Percentiles rank a stretch among this genome's conserved stretches.
Conservation (phyloP, 2,113 vertebrate genomes). For the Melanerpes aurifrons region DNA sequence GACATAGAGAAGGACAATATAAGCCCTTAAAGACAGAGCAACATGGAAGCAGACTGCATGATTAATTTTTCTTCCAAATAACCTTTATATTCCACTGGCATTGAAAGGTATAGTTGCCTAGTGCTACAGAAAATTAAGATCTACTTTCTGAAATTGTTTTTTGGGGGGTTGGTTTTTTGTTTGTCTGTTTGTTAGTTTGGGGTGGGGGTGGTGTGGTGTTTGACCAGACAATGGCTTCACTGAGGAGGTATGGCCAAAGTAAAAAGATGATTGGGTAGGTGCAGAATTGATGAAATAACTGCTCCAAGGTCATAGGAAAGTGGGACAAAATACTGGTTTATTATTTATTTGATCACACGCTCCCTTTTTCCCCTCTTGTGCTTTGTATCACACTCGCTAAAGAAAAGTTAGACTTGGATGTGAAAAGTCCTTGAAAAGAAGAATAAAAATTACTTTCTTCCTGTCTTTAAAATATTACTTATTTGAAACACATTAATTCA, state of each 20-base stretch:
- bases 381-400: background rate
- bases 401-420: background rate
- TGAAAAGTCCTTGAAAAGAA: background rate
- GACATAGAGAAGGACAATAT: background rate
- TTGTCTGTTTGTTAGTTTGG: no score
- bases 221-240: background rate
- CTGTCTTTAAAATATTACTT: background rate
- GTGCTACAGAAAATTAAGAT: background rate
- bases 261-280: background rate
- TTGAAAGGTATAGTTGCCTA: background rate
- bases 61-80: background rate
- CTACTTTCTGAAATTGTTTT: background rate
- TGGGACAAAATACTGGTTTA: background rate
- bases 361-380: rapidly evolving
- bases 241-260: background rate
- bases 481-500: background rate
- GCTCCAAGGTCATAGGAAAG: background rate
- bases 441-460: background rate
- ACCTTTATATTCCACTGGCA: background rate
- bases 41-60: background rate
- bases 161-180: no score
- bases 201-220: background rate
- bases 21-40: background rate
- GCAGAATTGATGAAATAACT: background rate
- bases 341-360: background rate